Evolutionary conservation across 1,140 invertebrate species (phyloP).

Genomic region (Pachypeltis micranthus): DNA sequence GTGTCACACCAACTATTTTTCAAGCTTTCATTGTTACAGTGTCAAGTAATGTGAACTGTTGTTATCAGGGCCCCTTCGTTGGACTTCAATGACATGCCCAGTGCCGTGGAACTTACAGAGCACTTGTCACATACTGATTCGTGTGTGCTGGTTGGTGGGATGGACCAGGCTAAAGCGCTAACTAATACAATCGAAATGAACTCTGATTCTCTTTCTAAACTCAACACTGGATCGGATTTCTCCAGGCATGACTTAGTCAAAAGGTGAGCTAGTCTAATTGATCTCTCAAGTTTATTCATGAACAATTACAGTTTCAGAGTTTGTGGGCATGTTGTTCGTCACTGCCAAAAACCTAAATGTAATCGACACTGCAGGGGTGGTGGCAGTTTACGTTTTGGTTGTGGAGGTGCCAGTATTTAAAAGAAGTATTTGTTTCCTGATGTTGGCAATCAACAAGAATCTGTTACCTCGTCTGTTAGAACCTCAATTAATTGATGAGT

Average conservation of each 20-base stretch:
- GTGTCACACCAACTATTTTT: too few relatives aligned
- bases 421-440: not conserved
- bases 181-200: slow-evolving; percentile 59
- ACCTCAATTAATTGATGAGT: too few relatives aligned
- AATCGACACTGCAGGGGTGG: not conserved
- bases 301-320: not conserved
- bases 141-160: slow-evolving; percentile 55
- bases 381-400: not conserved
- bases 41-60: too few relatives aligned
- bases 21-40: too few relatives aligned
- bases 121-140: slow-evolving; percentile 44
- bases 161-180: slow-evolving; percentile 56
- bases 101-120: not conserved
- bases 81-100: not conserved
- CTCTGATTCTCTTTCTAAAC: slow-evolving; percentile 25
- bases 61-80: too few relatives aligned
- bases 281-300: too few relatives aligned
- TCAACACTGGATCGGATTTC: not conserved
- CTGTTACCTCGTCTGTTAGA: too few relatives aligned
- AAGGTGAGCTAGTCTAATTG: slow-evolving; percentile 36
- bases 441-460: not conserved
- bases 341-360: not conserved
- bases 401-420: not conserved
- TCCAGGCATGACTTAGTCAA: slow-evolving; percentile 34
- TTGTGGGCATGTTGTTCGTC: not conserved